A percentile compares a stretch with the other conserved stretches of the same genome.
Evolutionary conservation across 2,888 invertebrate genomes (phyloP).

Genomic region (Crocallis elinguaria): DNA sequence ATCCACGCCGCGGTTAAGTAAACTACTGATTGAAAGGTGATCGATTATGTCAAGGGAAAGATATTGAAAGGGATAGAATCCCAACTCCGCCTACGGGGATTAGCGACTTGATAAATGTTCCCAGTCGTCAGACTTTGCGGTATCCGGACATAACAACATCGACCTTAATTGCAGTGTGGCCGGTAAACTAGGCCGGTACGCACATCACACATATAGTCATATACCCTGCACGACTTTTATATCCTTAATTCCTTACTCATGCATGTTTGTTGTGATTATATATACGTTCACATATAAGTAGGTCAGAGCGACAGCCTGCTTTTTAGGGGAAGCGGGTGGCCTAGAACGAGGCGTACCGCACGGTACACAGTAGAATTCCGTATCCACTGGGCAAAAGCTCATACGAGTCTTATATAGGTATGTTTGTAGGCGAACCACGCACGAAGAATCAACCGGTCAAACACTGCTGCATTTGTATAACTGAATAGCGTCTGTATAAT

Average conservation of each 20-base stretch:
- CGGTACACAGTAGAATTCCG: conserved; percentile 43
- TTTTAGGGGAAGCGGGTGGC: conserved; percentile 55
- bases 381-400: conserved; percentile 45
- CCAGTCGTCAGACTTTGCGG: conserved; percentile 12
- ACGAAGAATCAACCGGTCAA: conserved; percentile 29
- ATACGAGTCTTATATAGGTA: conserved; percentile 18
- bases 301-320: conserved; percentile 65
- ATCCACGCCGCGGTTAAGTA: conserved; percentile 41
- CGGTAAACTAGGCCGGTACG: conserved; percentile 21
- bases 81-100: conserved; percentile 8
- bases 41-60: conserved; percentile 51
- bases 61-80: conserved; percentile 42
- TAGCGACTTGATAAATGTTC: conserved; percentile 40
- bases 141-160: conserved; percentile 14
- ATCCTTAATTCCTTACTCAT: conserved; percentile 14
- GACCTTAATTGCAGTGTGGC: conserved; percentile 30
- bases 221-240: conserved; percentile 24
- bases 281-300: conserved; percentile 45
- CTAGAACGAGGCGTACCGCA: conserved; percentile 57
- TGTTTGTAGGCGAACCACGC: conserved; percentile 31
- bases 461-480: not conserved
- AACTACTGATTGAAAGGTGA: conserved; percentile 58
- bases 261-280: conserved; percentile 26
- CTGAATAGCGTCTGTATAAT: not conserved
- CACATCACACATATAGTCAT: no score